Evolutionary conservation across 2,113 vertebrate genomes (phyloP).

Genomic region (Tiliqua scincoides): DNA sequence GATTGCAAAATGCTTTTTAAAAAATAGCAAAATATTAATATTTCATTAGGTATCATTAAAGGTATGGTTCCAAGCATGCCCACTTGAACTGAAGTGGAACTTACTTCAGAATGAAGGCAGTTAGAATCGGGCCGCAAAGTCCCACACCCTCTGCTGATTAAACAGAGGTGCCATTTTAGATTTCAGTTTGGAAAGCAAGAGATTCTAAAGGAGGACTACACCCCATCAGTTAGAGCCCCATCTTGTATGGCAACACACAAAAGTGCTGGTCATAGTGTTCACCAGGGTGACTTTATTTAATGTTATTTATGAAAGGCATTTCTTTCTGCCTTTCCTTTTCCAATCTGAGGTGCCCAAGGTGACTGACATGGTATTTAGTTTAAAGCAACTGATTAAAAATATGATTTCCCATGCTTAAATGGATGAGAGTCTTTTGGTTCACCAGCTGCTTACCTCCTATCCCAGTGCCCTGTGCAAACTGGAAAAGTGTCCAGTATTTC

Average conservation of each 20-base stretch:
- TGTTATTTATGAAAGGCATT: no score
- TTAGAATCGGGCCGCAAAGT: background rate
- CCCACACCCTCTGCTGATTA: background rate
- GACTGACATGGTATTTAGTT: no score
- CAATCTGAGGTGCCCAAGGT: no score
- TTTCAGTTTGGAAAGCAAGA: background rate
- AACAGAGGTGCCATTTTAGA: background rate
- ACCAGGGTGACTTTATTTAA: background rate
- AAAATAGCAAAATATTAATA: background rate
- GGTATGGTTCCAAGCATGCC: background rate
- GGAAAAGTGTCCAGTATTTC: background rate
- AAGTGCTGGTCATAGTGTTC: background rate
- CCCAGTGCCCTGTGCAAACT: background rate
- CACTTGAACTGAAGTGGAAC: background rate
- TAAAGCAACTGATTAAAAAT: no score
- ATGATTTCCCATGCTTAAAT: background rate
- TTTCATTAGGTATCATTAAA: background rate
- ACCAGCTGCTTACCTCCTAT: background rate
- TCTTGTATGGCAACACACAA: background rate
- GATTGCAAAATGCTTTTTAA: background rate
- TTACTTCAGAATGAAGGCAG: no score
- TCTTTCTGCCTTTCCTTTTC: no score
- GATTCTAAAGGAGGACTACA: background rate
- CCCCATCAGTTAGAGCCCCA: background rate
- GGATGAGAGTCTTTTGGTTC: background rate